Evolutionary conservation across 2,113 vertebrate species (phyloP).

Genomic region (Misgurnus anguillicaudatus): DNA sequence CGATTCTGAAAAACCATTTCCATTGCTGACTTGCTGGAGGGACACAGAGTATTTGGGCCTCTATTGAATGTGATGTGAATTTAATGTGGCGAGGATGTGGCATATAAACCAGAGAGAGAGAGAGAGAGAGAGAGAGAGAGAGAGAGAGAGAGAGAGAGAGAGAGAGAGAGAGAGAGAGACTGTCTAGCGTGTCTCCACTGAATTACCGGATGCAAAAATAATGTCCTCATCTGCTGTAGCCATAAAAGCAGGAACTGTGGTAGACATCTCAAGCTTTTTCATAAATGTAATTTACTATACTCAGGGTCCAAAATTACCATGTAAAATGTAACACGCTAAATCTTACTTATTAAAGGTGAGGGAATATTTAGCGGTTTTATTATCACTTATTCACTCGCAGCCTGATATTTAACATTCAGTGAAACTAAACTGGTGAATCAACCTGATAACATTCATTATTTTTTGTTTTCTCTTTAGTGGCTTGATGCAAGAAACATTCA

Average conservation of each 20-base stretch:
- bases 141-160: slow-evolving; percentile 4
- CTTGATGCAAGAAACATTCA: neutral
- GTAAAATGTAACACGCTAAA: neutral
- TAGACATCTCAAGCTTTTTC: neutral
- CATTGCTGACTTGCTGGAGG: slow-evolving; percentile 41
- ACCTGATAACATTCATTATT: neutral
- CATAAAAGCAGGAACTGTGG: neutral
- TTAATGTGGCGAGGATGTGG: slow-evolving; percentile 42
- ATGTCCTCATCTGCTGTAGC: slow-evolving; percentile 19
- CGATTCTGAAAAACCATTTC: slow-evolving; percentile 46
- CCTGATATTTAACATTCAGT: too few relatives aligned
- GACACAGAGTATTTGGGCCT: slow-evolving; percentile 30
- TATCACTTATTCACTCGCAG: too few relatives aligned
- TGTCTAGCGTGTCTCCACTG: neutral
- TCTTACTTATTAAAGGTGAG: too few relatives aligned
- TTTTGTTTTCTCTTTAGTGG: neutral
- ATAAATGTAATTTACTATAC: neutral
- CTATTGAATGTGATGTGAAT: slow-evolving; percentile 24
- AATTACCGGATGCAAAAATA: slow-evolving; percentile 31
- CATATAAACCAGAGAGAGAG: slow-evolving; percentile 24
- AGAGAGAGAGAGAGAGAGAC: neutral
- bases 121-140: neutral
- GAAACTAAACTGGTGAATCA: too few relatives aligned
- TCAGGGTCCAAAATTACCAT: neutral
- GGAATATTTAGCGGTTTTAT: too few relatives aligned